Evolutionary conservation across 2,113 vertebrate species (phyloP), one percentile per base, ranked within the genome.

Genomic region (Catharus bicknelli): DNA sequence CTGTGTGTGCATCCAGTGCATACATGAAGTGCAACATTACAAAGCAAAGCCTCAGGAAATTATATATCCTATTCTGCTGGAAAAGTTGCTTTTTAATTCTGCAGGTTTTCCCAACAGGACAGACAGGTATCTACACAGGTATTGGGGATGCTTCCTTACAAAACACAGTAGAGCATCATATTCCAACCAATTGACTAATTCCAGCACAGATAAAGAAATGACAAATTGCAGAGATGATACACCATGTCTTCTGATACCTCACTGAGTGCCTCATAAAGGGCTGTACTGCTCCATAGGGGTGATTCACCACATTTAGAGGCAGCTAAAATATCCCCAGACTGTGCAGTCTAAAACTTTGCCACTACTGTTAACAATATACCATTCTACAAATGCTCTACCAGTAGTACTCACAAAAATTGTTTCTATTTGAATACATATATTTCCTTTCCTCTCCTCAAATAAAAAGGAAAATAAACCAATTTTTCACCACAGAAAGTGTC

Each of bases 171-270:
- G 5, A 38, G 3, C 0, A 3, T 66, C 22, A 16, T 70, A n/a
- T 34, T 67, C 5, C 30, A 67, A n/a, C 1, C 16, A 51, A 15
- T 2, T 38, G 29, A 29, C 30, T 55, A 59, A 51, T 61, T 70
- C 25, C 42, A 8, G 3, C 1, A 1, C 8, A 27, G 0, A 1
- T 13, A 67, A 32, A 63, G 23, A 83, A 86, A 89, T 29, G 0
- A 40, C 0, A 0, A n/a, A 36, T 80, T 83, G 11, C 29, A 70
- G 27, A n/a, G 17, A 25, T 38, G 18, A 11, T 48, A 8, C 9
- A 47, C 26, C 16, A 1, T 38, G 17, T 42, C 18, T 81, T 88
- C 54, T n/a, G 27, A 42, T 42, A 42, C 7, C 9, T 54, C 38
- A 67, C 0, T 4, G 1, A 55, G 11, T 55, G 8, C 13, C 4